Conservation (phyloP, 2,888 invertebrate species). For the Drosophila nigricruria region DNA sequence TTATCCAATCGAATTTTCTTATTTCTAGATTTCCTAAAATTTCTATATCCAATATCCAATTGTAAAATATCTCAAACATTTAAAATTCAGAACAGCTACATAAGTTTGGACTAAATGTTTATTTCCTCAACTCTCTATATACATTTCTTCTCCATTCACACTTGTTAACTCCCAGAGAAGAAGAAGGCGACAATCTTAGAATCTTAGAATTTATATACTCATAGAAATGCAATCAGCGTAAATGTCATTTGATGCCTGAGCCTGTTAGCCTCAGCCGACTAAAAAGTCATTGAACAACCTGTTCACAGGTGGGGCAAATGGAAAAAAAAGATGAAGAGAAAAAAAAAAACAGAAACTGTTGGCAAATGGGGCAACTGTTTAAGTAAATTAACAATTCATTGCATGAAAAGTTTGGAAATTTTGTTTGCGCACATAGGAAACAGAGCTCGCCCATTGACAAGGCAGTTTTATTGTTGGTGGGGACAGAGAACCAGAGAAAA, state of each 20-base stretch:
- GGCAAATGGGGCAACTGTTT: conserved; percentile 57
- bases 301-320: conserved; percentile 26
- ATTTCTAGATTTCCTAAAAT: rapidly evolving
- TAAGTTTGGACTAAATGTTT: neutral
- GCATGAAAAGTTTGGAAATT: conserved; percentile 65
- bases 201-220: conserved; percentile 18
- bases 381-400: conserved; percentile 78
- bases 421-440: conserved; percentile 22
- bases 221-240: conserved; percentile 63
- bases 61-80: neutral
- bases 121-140: neutral
- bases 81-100: neutral
- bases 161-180: neutral
- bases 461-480: conserved; percentile 67
- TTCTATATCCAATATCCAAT: neutral
- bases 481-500: conserved; percentile 5
- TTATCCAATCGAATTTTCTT: too few species aligned
- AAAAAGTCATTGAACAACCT: conserved; percentile 31
- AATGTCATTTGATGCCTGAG: conserved; percentile 56
- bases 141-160: neutral
- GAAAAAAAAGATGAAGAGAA: neutral
- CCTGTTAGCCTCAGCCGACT: conserved; percentile 57
- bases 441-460: conserved; percentile 35
- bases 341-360: neutral
- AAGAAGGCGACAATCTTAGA: neutral